phyloP scores from a whole-genome alignment of 2,888 invertebrate species.

The Drosophila hamatofila region DNA sequence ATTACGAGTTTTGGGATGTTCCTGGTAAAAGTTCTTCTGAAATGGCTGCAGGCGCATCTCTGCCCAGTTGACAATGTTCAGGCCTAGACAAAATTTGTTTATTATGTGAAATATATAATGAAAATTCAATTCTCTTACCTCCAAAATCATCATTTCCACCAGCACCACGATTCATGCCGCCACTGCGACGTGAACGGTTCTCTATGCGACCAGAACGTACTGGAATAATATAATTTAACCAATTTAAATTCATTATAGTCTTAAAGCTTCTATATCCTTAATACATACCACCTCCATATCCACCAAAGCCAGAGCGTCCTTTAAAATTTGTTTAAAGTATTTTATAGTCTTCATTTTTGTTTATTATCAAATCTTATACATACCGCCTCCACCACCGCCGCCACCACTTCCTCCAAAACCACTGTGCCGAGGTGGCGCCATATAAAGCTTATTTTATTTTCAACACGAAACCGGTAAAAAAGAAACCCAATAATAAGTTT shows the following conservation, averaged over 20 bases:
- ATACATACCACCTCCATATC: conserved; percentile 15
- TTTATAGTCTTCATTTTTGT: too few species aligned
- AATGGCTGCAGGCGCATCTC: conserved; percentile 88
- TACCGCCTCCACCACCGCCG: conserved; percentile 8
- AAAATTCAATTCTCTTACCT: conserved; percentile 12
- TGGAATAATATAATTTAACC: conserved; percentile 14
- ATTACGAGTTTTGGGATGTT: conserved; percentile 88
- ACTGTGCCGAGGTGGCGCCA: conserved; percentile 58
- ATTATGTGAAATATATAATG: too few species aligned
- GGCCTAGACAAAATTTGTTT: conserved; percentile 78
- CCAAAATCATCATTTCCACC: conserved; percentile 86
- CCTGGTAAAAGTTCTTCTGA: conserved; percentile 93
- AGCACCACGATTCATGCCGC: conserved; percentile 87
- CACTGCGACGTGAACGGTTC: conserved; percentile 85
- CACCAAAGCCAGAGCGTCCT: conserved; percentile 37
- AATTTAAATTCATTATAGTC: too few species aligned
- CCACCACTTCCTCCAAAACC: conserved; percentile 41
- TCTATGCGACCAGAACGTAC: conserved; percentile 79
- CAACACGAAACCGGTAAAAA: conserved; percentile 30
- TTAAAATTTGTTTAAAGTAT: neutral
- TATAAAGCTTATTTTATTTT: conserved; percentile 18
- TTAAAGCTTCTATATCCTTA: neutral
- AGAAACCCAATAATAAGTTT: conserved; percentile 23
- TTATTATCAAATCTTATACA: neutral
- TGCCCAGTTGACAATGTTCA: conserved; percentile 87